phyloP scores from a whole-genome alignment of 2,888 invertebrate species.

The Philonicus albiceps region DNA sequence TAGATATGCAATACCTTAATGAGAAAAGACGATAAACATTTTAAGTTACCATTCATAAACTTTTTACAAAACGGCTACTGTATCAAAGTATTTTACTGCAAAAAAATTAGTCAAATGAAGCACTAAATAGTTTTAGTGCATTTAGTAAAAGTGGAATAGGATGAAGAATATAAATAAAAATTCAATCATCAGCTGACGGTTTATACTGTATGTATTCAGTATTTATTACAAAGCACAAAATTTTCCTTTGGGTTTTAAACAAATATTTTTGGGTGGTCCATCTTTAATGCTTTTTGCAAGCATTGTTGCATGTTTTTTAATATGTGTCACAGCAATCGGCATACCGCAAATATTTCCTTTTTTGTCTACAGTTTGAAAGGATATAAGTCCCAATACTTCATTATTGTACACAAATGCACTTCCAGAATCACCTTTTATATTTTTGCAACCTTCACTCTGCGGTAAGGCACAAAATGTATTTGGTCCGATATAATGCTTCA shows the following conservation, averaged over 20 bases:
- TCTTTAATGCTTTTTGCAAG: background rate
- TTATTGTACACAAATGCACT: background rate
- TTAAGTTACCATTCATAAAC: no score
- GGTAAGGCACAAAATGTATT: background rate
- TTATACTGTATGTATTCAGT: background rate
- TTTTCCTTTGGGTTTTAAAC: background rate
- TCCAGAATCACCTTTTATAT: background rate
- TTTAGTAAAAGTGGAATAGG: no score
- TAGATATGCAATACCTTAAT: no score
- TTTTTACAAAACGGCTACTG: no score
- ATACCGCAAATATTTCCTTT: background rate
- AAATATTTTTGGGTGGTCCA: background rate
- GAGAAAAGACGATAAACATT: no score
- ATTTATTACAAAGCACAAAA: background rate
- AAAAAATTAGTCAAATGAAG: no score
- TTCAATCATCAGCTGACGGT: no score
- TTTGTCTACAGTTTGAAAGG: background rate
- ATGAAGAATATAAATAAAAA: no score
- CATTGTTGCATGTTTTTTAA: background rate
- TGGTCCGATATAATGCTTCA: background rate
- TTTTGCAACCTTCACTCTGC: background rate
- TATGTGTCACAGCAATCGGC: background rate
- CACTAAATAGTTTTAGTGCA: no score
- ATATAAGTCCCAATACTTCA: background rate
- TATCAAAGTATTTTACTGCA: no score